Evolutionary conservation across 2,797 vertebrate species (phyloP), one percentile per base, ranked within the genome.

Genomic region (Pseudochirops cupreus): DNA sequence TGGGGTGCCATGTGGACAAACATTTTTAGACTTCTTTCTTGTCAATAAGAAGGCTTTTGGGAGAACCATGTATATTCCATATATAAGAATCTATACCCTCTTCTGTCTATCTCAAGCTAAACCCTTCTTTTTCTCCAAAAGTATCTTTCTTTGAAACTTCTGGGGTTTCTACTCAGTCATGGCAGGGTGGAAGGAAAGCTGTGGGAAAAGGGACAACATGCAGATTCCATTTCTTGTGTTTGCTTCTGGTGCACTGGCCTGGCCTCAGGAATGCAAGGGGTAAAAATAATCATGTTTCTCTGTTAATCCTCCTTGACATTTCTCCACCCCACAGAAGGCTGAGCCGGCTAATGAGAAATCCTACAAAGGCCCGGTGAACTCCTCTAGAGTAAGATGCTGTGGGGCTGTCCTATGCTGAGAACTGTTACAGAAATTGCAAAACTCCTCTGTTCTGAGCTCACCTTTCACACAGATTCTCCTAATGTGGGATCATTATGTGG

Each of bases 381-480:
- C 16, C 28, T 91, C 26, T 87, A 28, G 82, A 57, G 39, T 1
- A 2, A 6, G 26, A 4, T 6, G 29, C 56, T 31, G 33, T 55
- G 13, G n/a, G 33, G 4, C 24, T 13, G 1, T n/a, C 14, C 0
- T 46, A 3, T 52, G 13, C 24, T 7, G 5, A 82, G 0, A 14
- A 21, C 26, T 10, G 28, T 74, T 12, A 12, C 0, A 4, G 10
- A 95, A 89, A 12, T 11, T 31, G 14, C 4, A n/a, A 59, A 52
- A 50, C 21, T 55, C 39, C 39, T 28, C 0, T 9, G 67, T 26
- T 90, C 74, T 87, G 74, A 50, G 24, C 3, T 87, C 21, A 87
- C 74, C 39, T 87, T 46, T 87, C 74, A 87, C 39, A 26, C 39
- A 87, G 74, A 87, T 87, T 87, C 74, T 10, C 74, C 24, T 87